Percentiles rank a stretch among this genome's conserved stretches.
Conservation (phyloP, 2,888 invertebrate species). For the Drosophila limbata region DNA sequence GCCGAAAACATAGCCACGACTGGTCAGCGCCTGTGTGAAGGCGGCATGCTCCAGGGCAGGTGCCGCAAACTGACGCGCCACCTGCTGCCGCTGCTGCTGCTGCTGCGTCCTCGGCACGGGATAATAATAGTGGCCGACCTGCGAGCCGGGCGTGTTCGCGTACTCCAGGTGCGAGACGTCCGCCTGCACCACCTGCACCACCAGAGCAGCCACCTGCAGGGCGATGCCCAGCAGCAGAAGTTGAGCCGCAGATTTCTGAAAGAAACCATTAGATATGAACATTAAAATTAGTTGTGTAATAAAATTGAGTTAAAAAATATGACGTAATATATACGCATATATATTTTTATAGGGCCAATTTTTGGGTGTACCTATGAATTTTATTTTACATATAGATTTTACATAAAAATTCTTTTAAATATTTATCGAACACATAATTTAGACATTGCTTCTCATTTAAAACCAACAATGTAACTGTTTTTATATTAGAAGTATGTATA, state of each 20-base stretch:
- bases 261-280: slow-evolving; percentile 40
- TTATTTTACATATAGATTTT: no score
- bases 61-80: slow-evolving; percentile 68
- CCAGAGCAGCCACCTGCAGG: slow-evolving; percentile 44
- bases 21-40: slow-evolving; percentile 77
- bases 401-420: no score
- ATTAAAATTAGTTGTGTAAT: background rate
- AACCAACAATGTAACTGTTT: no score
- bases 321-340: no score
- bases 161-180: slow-evolving; percentile 73
- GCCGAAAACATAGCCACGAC: slow-evolving; percentile 76
- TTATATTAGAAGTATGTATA: no score
- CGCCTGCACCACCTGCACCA: slow-evolving; percentile 24
- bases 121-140: slow-evolving; percentile 73
- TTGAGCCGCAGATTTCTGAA: slow-evolving; percentile 40
- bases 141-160: slow-evolving; percentile 52
- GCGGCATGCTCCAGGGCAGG: slow-evolving; percentile 80
- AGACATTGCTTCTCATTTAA: no score
- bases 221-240: slow-evolving; percentile 22
- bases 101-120: slow-evolving; percentile 66
- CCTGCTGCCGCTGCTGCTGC: slow-evolving; percentile 36
- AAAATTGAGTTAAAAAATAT: no score
- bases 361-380: no score
- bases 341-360: no score
- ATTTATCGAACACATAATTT: no score